Conservation (phyloP, 92 coral and sea anemone genomes). For the Actinernus sp. region DNA sequence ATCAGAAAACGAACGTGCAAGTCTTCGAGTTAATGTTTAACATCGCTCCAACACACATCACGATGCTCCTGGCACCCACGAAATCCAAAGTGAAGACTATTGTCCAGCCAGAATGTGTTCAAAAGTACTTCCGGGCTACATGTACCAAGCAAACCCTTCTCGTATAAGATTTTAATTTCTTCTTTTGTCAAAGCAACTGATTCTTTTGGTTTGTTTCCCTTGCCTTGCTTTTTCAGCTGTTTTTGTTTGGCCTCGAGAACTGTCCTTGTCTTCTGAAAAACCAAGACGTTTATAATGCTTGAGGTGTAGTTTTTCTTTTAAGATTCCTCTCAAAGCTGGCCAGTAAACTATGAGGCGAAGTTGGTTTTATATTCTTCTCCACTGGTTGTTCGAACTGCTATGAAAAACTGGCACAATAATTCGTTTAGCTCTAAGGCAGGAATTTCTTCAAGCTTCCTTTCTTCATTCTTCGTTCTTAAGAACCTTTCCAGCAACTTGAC, state of each 20-base stretch:
- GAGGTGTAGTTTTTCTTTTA: slow-evolving; percentile 17
- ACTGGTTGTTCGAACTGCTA: slow-evolving; percentile 34
- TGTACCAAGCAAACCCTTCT: slow-evolving; percentile 29
- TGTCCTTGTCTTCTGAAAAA: slow-evolving; percentile 39
- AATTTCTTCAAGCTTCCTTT: too few species aligned
- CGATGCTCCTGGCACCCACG: slow-evolving; percentile 53
- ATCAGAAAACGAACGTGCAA: too few species aligned
- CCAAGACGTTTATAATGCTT: slow-evolving; percentile 39
- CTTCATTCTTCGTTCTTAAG: too few species aligned
- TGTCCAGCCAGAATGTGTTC: slow-evolving; percentile 38
- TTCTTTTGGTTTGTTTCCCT: slow-evolving; percentile 12
- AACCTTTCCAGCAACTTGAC: too few species aligned
- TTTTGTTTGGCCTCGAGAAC: slow-evolving; percentile 36
- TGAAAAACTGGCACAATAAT: slow-evolving; percentile 10
- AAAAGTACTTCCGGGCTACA: slow-evolving; percentile 20
- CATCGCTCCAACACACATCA: slow-evolving; percentile 53
- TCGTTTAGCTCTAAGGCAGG: slow-evolving; percentile 40
- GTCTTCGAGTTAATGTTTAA: slow-evolving; percentile 12
- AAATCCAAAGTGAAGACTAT: slow-evolving; percentile 37
- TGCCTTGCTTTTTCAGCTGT: slow-evolving; percentile 16
- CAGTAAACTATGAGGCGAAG: slow-evolving; percentile 25
- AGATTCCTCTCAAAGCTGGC: slow-evolving; percentile 38
- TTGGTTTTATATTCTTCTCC: slow-evolving; percentile 39
- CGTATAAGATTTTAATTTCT: slow-evolving; percentile 27
- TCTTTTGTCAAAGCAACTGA: slow-evolving; percentile 33